Percentiles rank a stretch among this genome's conserved stretches.
Evolutionary conservation across 2,888 invertebrate species (phyloP).

Genomic region (Tachina grossa): DNA sequence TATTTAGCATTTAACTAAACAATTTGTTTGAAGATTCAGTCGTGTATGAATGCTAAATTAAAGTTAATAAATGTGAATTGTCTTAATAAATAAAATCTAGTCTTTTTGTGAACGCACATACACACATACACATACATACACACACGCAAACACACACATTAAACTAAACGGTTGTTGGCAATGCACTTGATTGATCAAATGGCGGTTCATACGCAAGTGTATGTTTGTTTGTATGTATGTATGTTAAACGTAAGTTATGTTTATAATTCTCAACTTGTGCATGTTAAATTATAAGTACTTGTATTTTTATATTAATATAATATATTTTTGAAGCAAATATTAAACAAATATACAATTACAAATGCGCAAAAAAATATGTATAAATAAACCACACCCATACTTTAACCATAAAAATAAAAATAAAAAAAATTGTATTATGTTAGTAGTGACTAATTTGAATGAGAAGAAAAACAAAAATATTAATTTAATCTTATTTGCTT

Average conservation of each 20-base stretch:
- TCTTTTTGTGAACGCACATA: background rate
- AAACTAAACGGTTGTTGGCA: constrained; percentile 42
- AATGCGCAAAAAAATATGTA: background rate
- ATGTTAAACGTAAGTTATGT: background rate
- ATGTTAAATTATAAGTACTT: constrained; percentile 4
- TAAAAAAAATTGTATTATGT: background rate
- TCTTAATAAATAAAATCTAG: constrained; percentile 11
- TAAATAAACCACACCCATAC: constrained; percentile 36
- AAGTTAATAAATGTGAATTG: constrained; percentile 44
- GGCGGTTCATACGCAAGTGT: background rate
- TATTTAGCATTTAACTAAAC: background rate
- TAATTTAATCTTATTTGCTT: constrained; percentile 30
- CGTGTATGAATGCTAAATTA: constrained; percentile 51
- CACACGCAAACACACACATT: background rate
- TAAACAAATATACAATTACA: background rate
- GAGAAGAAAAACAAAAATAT: background rate
- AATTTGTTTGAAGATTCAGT: constrained; percentile 21
- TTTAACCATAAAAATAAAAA: constrained; percentile 12
- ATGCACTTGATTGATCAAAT: constrained; percentile 50
- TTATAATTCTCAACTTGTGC: constrained; percentile 23
- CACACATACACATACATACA: background rate
- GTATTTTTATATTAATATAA: constrained; percentile 13
- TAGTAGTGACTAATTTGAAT: constrained; percentile 36
- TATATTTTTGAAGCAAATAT: constrained; percentile 6
- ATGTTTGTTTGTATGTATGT: background rate